Conservation (phyloP, 2,113 vertebrate genomes). For the Solea senegalensis region DNA sequence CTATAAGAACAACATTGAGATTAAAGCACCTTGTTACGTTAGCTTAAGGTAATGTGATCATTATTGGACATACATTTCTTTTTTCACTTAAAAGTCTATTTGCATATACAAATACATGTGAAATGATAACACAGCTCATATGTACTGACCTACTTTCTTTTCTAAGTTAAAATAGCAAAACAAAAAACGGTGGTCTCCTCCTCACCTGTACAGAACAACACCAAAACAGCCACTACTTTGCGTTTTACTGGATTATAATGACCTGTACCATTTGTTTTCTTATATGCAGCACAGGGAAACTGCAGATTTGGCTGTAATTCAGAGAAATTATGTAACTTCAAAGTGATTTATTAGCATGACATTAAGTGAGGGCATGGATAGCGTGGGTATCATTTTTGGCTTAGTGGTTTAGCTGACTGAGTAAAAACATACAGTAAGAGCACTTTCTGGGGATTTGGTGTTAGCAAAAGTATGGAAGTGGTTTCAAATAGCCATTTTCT, state of each 20-base stretch:
- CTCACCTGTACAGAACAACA: slow-evolving; percentile 10
- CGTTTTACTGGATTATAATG: too few species aligned
- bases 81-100: slow-evolving; percentile 3
- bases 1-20: slow-evolving; percentile 9
- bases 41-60: slow-evolving; percentile 34
- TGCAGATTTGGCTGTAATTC: slow-evolving; percentile 30
- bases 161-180: slow-evolving; percentile 9
- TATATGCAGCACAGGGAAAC: slow-evolving; percentile 10
- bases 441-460: slow-evolving; percentile 56
- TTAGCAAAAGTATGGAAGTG: slow-evolving; percentile 23
- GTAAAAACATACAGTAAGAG: slow-evolving; percentile 54
- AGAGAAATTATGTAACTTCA: slow-evolving; percentile 21
- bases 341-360: slow-evolving; percentile 45
- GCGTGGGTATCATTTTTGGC: slow-evolving; percentile 46
- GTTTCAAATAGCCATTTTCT: slow-evolving; percentile 32
- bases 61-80: slow-evolving; percentile 23
- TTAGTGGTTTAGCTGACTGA: slow-evolving; percentile 61
- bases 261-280: slow-evolving; percentile 10
- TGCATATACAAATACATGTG: slow-evolving; percentile 28
- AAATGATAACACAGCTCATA: slow-evolving; percentile 20
- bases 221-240: slow-evolving; percentile 1
- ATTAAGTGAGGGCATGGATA: slow-evolving; percentile 26
- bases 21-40: slow-evolving; percentile 32
- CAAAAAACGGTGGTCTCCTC: slow-evolving; percentile 5
- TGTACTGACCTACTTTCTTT: slow-evolving; percentile 28